Percentiles rank a stretch among this genome's conserved stretches.
phyloP scores from a whole-genome alignment of 2,797 vertebrate species.

The Silurus lanzhouensis region DNA sequence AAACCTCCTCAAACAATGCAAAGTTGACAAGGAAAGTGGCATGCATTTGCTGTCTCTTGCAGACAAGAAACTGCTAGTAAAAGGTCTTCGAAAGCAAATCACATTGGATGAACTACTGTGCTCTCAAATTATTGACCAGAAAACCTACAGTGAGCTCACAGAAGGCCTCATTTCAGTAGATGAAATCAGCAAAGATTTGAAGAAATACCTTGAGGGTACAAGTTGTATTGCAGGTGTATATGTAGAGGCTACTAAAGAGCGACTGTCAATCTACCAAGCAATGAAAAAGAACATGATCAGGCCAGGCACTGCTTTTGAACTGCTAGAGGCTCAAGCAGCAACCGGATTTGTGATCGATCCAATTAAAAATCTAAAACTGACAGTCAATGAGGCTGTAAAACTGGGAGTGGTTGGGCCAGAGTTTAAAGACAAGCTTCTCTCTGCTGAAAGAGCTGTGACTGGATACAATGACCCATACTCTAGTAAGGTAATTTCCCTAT shows the following conservation, averaged over 20 bases:
- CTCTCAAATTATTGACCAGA: slow-evolving; percentile 87
- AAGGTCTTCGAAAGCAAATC: slow-evolving; percentile 92
- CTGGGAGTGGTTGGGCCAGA: slow-evolving; percentile 90
- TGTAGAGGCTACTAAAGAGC: slow-evolving; percentile 90
- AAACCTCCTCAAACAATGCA: slow-evolving; percentile 85
- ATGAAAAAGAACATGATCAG: slow-evolving; percentile 99
- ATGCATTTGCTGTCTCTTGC: slow-evolving; percentile 83
- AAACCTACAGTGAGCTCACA: slow-evolving; percentile 83
- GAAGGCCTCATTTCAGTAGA: slow-evolving; percentile 86
- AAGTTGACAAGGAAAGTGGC: slow-evolving; percentile 77
- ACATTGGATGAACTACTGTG: slow-evolving; percentile 89
- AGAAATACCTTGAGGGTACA: slow-evolving; percentile 91
- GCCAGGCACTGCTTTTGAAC: slow-evolving; percentile 94
- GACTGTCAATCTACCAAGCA: slow-evolving; percentile 93
- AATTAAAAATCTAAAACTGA: slow-evolving; percentile 92
- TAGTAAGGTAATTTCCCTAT: slow-evolving; percentile 91
- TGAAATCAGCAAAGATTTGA: slow-evolving; percentile 85
- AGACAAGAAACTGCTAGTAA: slow-evolving; percentile 85
- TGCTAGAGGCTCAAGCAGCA: slow-evolving; percentile 94
- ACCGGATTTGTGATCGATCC: slow-evolving; percentile 96
- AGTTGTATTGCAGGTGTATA: slow-evolving; percentile 94
- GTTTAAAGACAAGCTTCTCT: slow-evolving; percentile 97
- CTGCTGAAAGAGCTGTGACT: slow-evolving; percentile 91
- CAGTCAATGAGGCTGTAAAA: slow-evolving; percentile 89
- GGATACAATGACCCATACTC: slow-evolving; percentile 95